Percentiles rank a stretch among this genome's conserved stretches.
Conservation (phyloP, 1,140 invertebrate genomes). For the Lordiphosa clarofinis region DNA sequence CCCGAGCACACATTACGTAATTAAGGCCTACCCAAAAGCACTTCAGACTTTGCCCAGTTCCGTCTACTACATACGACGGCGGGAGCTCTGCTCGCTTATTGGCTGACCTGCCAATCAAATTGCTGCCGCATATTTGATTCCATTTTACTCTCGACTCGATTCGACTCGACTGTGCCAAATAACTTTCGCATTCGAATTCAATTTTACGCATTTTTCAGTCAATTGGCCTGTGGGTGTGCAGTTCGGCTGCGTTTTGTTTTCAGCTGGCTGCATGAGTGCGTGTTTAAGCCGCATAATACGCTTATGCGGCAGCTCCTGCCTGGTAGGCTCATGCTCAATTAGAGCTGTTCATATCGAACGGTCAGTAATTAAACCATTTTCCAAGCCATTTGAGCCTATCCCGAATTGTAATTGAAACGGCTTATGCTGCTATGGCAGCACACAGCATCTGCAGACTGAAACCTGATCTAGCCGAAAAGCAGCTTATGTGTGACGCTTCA, state of each 20-base stretch:
- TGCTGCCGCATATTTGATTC: conserved; percentile 68
- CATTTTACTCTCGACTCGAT: conserved; percentile 40
- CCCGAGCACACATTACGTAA: conserved; percentile 69
- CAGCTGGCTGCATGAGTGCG: conserved; percentile 1
- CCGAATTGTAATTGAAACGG: conserved; percentile 55
- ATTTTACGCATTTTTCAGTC: conserved; percentile 53
- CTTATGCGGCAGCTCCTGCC: conserved; percentile 10
- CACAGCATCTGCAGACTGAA: conserved; percentile 20
- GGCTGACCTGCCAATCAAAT: conserved; percentile 69
- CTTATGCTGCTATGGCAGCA: conserved; percentile 2
- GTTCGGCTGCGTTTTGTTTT: not conserved
- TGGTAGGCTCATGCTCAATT: conserved; percentile 59
- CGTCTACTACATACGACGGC: conserved; percentile 25
- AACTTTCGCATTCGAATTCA: conserved; percentile 42
- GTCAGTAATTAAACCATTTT: conserved; percentile 72
- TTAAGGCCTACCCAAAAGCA: conserved; percentile 74
- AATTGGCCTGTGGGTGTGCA: conserved; percentile 20
- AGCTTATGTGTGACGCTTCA: conserved; percentile 59
- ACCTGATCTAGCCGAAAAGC: conserved; percentile 72
- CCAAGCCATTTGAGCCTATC: conserved; percentile 60
- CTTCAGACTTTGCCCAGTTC: conserved; percentile 63
- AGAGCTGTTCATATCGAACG: conserved; percentile 58
- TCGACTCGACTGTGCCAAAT: conserved; percentile 53
- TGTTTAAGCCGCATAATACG: conserved; percentile 3
- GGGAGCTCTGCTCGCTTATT: conserved; percentile 43